phyloP scores from a whole-genome alignment of 2,888 invertebrate species.

The Eupithecia inturbata region DNA sequence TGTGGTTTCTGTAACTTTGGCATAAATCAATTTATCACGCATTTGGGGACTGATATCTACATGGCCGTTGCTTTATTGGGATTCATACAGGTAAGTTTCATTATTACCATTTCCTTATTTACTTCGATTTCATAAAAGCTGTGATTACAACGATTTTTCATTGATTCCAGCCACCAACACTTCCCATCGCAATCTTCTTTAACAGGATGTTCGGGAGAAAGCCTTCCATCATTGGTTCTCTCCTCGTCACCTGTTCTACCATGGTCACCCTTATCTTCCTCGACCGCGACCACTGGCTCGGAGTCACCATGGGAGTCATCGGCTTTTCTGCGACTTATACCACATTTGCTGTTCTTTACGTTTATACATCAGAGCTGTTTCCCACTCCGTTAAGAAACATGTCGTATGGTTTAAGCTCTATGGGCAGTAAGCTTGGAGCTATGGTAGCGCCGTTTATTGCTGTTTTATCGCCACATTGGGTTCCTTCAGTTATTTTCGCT shows the following conservation, averaged over 20 bases:
- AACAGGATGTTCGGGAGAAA: slow-evolving; percentile 58
- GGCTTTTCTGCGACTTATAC: slow-evolving; percentile 53
- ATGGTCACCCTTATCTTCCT: slow-evolving; percentile 56
- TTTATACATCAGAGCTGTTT: slow-evolving; percentile 62
- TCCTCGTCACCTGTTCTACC: slow-evolving; percentile 47
- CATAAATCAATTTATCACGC: slow-evolving; percentile 61
- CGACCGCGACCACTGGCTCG: slow-evolving; percentile 52
- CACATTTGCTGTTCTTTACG: slow-evolving; percentile 53
- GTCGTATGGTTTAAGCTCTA: slow-evolving; percentile 58
- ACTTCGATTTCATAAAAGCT: neutral
- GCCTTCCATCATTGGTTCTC: slow-evolving; percentile 45
- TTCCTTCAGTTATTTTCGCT: slow-evolving; percentile 61
- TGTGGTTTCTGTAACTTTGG: slow-evolving; percentile 59
- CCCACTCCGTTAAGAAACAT: slow-evolving; percentile 65
- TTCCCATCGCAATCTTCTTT: slow-evolving; percentile 53
- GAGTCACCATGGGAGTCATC: slow-evolving; percentile 53
- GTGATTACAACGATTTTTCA: neutral
- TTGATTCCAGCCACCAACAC: slow-evolving; percentile 58
- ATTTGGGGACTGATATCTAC: slow-evolving; percentile 57
- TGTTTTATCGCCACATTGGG: slow-evolving; percentile 58
- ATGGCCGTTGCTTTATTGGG: slow-evolving; percentile 56
- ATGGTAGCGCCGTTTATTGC: slow-evolving; percentile 63
- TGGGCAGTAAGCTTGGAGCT: slow-evolving; percentile 60
- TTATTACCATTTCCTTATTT: neutral
- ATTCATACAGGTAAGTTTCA: slow-evolving; percentile 52